Percentiles rank a stretch among this genome's conserved stretches.
phyloP scores from a whole-genome alignment of 2,113 vertebrate species.

The Hippocampus abdominalis region DNA sequence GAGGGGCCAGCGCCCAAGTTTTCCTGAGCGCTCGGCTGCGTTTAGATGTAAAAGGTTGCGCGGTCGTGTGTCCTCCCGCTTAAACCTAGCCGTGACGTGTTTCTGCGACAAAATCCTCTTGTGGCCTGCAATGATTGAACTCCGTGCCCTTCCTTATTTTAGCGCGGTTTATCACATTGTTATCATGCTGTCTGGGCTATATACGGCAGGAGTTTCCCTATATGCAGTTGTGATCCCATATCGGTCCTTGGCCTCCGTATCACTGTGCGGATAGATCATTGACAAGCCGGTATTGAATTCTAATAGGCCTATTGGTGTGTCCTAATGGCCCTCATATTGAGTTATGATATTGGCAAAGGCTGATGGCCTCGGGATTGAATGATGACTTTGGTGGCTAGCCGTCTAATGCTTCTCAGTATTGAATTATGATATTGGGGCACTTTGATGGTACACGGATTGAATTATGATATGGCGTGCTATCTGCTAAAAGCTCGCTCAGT shows the following conservation, averaged over 20 bases:
- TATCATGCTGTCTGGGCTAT: slow-evolving; percentile 53
- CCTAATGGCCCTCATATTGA: slow-evolving; percentile 68
- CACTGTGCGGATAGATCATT: slow-evolving; percentile 68
- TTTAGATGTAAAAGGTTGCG: slow-evolving; percentile 29
- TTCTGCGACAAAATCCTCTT: slow-evolving; percentile 27
- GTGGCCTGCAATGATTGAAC: slow-evolving; percentile 35
- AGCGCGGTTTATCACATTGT: slow-evolving; percentile 61
- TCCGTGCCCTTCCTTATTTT: slow-evolving; percentile 55
- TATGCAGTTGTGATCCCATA: slow-evolving; percentile 46
- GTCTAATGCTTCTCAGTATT: slow-evolving; percentile 69
- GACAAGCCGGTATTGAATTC: slow-evolving; percentile 70
- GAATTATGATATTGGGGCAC: slow-evolving; percentile 73
- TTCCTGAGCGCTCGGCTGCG: slow-evolving; percentile 26
- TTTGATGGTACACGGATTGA: slow-evolving; percentile 66
- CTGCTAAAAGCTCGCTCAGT: slow-evolving; percentile 68
- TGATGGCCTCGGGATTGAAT: slow-evolving; percentile 67
- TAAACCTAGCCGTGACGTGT: slow-evolving; percentile 15
- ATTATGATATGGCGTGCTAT: slow-evolving; percentile 70
- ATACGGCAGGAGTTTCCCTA: slow-evolving; percentile 46
- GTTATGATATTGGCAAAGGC: slow-evolving; percentile 70
- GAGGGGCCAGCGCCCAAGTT: slow-evolving; percentile 40
- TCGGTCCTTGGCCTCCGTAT: slow-evolving; percentile 62
- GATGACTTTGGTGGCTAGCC: slow-evolving; percentile 70
- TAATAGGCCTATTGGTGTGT: slow-evolving; percentile 68
- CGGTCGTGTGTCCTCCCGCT: slow-evolving; percentile 21